Evolutionary conservation across 2,113 vertebrate species (phyloP), one percentile per base, ranked within the genome.

Genomic region (Rostratula benghalensis): DNA sequence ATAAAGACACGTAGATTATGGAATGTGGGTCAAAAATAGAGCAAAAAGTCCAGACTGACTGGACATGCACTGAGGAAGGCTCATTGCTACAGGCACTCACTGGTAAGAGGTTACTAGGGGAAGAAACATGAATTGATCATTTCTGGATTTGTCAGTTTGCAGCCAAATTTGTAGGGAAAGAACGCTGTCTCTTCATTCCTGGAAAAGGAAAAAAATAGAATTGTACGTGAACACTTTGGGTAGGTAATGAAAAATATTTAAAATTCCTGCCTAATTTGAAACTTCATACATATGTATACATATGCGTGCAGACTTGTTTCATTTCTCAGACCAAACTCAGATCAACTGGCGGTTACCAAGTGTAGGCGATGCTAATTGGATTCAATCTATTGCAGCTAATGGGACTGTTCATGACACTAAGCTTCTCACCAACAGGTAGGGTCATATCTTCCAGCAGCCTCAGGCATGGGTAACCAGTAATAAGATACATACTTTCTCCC

Each of bases 91-190:
- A 74, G 96, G 97, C 95, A 81, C 46, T 70, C 45, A 60, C 81
- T 82, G 84, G 86, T 75, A 77, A 95, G 77, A 96, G 90, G 90
- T 95, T 97, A 94, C 83, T 37, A 64, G 90, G 77, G 83, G 87
- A 96, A 95, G 92, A 97, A 96, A 95, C 92, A 96, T 63, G 64
- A 97, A 97, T 94, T 96, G 95, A 97, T 97, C 79, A 82, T 90
- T 97, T 91, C 80, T 20, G 41, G 53, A 87, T 97, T 97, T 97
- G 82, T 84, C 81, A 88, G 68, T 93, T 95, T 91, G 69, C n/a
- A 93, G 74, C 33, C 68, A 93, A 69, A 83, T 92, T 92, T 75
- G 51, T 51, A 90, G 79, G 65, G 64, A 90, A 77, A 81, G 65
- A 77, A 50, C 39, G 91, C 53, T 79, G 25, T 39, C 61, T 95